phyloP scores from a whole-genome alignment of 2,888 invertebrate species.

The Sycophila texana region DNA sequence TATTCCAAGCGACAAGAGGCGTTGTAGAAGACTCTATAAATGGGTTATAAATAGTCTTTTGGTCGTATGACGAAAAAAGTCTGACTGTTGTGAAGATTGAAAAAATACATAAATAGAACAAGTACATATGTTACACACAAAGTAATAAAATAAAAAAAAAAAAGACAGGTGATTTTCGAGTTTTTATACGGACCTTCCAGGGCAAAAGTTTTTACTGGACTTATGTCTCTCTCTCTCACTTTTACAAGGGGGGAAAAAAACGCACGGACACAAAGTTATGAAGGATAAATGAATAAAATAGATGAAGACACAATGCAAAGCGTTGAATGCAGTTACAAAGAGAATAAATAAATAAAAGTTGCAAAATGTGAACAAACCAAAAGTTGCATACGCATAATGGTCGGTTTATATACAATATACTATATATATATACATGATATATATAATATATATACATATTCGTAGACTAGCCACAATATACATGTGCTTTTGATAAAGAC shows the following conservation, averaged over 20 bases:
- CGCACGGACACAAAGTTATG: conserved; percentile 20
- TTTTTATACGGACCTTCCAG: conserved; percentile 54
- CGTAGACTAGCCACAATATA: conserved; percentile 71
- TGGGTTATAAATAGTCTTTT: conserved; percentile 33
- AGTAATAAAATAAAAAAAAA: conserved; percentile 10
- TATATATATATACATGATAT: conserved; percentile 55
- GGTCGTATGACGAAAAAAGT: conserved; percentile 36
- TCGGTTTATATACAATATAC: conserved; percentile 63
- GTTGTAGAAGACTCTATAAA: conserved; percentile 3
- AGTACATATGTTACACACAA: conserved; percentile 44
- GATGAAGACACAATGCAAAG: conserved; percentile 4
- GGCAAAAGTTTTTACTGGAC: conserved; percentile 48
- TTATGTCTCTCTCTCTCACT: conserved; percentile 35
- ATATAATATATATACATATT: conserved; percentile 66
- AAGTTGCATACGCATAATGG: conserved; percentile 57
- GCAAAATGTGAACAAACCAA: conserved; percentile 27
- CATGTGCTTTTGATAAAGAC: conserved; percentile 74
- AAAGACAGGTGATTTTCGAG: conserved; percentile 44
- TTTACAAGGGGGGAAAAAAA: conserved; percentile 10
- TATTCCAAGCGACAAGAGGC: not conserved
- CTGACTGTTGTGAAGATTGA: conserved; percentile 39
- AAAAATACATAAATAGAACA: conserved; percentile 29
- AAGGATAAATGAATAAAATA: conserved; percentile 3
- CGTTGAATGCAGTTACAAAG: conserved; percentile 33
- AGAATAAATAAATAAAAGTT: conserved; percentile 16